A percentile compares a stretch with the other conserved stretches of the same genome.
Evolutionary conservation across 2,888 invertebrate species (phyloP).

Genomic region (Priocnemis perturbator): DNA sequence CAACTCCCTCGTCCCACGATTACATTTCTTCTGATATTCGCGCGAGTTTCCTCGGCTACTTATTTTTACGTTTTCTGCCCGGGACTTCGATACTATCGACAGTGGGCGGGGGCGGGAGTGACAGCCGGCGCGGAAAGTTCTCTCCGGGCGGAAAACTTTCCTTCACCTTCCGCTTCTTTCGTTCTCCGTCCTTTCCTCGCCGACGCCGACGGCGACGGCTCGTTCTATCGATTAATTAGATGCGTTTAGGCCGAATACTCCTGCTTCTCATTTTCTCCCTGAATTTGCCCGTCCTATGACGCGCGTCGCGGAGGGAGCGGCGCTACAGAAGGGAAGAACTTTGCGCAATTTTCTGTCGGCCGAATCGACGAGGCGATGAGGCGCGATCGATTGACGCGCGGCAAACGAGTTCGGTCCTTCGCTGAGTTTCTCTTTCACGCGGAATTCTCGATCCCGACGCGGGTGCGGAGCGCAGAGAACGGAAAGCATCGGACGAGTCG

Average conservation of each 20-base stretch:
- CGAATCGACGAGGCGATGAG: neutral
- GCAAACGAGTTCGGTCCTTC: neutral
- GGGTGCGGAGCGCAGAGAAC: no score
- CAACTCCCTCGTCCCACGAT: neutral
- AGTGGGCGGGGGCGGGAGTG: neutral
- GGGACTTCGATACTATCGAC: constrained; percentile 5
- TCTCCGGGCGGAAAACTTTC: neutral
- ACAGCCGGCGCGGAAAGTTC: constrained; percentile 1
- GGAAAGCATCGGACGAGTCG: no score
- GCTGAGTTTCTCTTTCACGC: neutral
- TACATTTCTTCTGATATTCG: constrained; percentile 1
- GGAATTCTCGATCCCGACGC: no score
- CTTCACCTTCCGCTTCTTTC: neutral
- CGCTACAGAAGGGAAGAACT: neutral
- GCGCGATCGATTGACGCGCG: neutral
- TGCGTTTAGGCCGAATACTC: constrained; percentile 10
- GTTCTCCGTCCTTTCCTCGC: neutral
- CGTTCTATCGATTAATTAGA: constrained; percentile 9
- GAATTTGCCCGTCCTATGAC: neutral
- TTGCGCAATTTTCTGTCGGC: neutral
- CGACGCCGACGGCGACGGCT: neutral
- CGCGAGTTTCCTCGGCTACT: neutral
- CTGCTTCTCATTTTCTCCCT: neutral
- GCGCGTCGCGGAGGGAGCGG: no score
- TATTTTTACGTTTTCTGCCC: neutral